Evolutionary conservation across 1,140 invertebrate species (phyloP), one percentile per base, ranked within the genome.

Genomic region (Marisa cornuarietis): DNA sequence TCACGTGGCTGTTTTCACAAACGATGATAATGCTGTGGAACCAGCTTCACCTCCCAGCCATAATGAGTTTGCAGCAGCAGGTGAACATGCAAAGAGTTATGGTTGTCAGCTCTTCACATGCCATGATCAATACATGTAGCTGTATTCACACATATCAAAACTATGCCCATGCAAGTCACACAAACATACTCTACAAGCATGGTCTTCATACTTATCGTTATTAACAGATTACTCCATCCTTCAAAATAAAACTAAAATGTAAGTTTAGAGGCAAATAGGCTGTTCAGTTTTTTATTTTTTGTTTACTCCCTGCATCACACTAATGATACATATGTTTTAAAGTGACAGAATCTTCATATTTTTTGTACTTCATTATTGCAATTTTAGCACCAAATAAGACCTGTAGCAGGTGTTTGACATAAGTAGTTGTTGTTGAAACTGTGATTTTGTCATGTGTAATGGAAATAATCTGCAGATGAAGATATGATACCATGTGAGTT

Each of bases 401-500:
- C 6, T 42, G 31, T 42, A 42, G 31, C 31, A 42, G 31, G 31
- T 42, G 31, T 42, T 42, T 42, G 31, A 42, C 31, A 1, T 42
- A 42, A 42, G 31, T 42, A 42, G 31, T 6, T 42, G 31, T 42
- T 42, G 31, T 42, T 42, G 31, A 42, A 42, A 42, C 10, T 31
- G 9, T 49, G 10, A 22, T 52, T 54, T 10, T 13, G 54, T 54
- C 16, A n/a, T 31, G 11, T 24, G 31, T 58, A 61, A 62, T 52
- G n/a, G 22, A 8, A 42, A 18, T 77, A 31, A 20, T 49, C 71
- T 75, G 62, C 62, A 83, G 84, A 83, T 74, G 79, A 82, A 22
- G 80, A 69, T 68, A 77, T 84, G 69, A 83, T 90, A 72, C 88
- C 88, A 20, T 90, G 88, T 84, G 88, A 90, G 79, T 87, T 89